phyloP scores from a whole-genome alignment of 2,888 invertebrate species.

The Hipparchia sbordonii region DNA sequence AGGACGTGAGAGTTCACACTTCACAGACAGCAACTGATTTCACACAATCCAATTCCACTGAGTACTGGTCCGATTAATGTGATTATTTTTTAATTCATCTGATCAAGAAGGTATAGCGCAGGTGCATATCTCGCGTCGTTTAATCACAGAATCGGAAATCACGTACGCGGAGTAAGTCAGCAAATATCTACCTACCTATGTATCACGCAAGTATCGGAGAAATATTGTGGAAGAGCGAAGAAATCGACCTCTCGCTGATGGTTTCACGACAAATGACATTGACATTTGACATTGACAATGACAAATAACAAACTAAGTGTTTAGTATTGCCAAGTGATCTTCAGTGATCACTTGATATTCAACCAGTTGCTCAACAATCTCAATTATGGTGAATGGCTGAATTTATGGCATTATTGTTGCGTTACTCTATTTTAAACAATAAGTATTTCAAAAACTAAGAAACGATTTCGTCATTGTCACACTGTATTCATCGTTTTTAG shows the following conservation, averaged over 20 bases:
- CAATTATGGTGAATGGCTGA: too few species aligned
- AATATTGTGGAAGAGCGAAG: neutral
- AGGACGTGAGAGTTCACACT: constrained; percentile 8
- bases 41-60: constrained; percentile 9
- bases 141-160: constrained; percentile 2
- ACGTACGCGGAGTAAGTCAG: neutral
- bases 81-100: constrained; percentile 9
- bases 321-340: too few species aligned
- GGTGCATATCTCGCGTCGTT: constrained; percentile 12
- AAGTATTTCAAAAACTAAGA: too few species aligned
- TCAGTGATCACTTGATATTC: too few species aligned
- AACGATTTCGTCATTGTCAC: too few species aligned
- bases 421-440: too few species aligned
- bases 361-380: too few species aligned
- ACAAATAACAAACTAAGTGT: neutral
- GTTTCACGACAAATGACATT: constrained; percentile 7
- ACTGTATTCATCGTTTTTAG: too few species aligned
- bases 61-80: neutral
- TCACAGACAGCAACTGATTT: constrained; percentile 7
- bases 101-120: constrained; percentile 9
- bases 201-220: neutral
- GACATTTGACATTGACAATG: constrained; percentile 17
- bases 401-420: too few species aligned
- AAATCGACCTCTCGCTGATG: constrained; percentile 14
- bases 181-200: neutral